A percentile compares a stretch with the other conserved stretches of the same genome.
Evolutionary conservation across 2,113 vertebrate genomes (phyloP).

Genomic region (Oreamnos americanus): DNA sequence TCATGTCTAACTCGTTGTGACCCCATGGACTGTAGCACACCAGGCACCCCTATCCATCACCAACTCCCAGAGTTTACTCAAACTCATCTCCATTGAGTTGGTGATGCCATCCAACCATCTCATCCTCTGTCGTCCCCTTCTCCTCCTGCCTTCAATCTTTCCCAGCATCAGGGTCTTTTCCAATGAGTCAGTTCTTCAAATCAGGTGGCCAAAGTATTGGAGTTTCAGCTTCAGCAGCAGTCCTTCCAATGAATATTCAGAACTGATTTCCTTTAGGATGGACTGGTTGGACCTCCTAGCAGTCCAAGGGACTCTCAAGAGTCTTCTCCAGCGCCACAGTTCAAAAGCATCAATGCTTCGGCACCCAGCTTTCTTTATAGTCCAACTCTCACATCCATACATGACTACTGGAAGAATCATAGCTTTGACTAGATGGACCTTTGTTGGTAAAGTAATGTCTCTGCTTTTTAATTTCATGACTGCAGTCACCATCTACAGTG

Average conservation of each 20-base stretch:
- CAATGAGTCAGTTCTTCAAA: not conserved
- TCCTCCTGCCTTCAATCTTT: not conserved
- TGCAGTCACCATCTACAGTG: not conserved
- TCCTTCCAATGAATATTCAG: not conserved
- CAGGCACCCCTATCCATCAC: not conserved
- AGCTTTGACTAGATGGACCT: not conserved
- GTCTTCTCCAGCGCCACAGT: not conserved
- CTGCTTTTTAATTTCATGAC: not conserved
- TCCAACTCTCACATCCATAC: not conserved
- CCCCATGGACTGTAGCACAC: not conserved
- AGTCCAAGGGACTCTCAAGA: not conserved
- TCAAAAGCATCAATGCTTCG: not conserved
- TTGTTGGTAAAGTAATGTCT: not conserved
- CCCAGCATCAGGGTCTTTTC: not conserved
- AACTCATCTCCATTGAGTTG: not conserved
- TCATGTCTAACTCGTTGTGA: rapidly evolving
- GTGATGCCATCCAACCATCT: not conserved
- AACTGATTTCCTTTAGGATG: not conserved
- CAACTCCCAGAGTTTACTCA: not conserved
- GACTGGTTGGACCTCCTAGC: not conserved
- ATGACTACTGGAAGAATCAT: not conserved
- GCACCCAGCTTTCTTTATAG: not conserved
- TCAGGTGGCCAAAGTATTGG: not conserved
- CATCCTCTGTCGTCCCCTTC: not conserved
- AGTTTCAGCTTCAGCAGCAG: not conserved